These are phyloP conservation scores for Drosophila nigricruria DNA, from an alignment of 2,888 invertebrate genomes.

Conservation along the genomic window DNA sequence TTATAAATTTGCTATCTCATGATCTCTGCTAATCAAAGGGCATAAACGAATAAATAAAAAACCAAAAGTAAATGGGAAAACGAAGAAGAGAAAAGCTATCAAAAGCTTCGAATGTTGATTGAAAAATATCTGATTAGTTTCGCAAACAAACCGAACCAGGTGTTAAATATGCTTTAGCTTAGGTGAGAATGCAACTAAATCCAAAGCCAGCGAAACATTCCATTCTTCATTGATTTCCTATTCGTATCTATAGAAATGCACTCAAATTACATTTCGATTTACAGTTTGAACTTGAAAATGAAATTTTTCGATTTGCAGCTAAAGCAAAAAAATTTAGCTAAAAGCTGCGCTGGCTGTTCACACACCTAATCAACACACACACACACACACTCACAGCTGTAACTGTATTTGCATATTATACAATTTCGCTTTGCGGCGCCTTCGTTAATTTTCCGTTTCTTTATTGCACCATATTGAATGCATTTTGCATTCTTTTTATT, in stretches of 20 bases:
- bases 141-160: slow-evolving; percentile 30
- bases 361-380: slow-evolving; percentile 5
- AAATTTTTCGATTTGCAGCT: slow-evolving; percentile 2
- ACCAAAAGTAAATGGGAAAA: neutral
- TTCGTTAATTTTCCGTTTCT: slow-evolving; percentile 57
- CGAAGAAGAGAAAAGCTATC: slow-evolving; percentile 49
- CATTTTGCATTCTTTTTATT: slow-evolving; percentile 11
- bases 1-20: too few relatives aligned
- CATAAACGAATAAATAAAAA: slow-evolving; percentile 13
- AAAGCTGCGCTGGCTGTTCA: slow-evolving; percentile 8
- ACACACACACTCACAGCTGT: slow-evolving; percentile 22
- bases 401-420: slow-evolving; percentile 58
- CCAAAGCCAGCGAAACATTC: neutral
- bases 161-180: neutral
- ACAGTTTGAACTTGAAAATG: slow-evolving; percentile 24
- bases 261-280: slow-evolving; percentile 24
- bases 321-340: slow-evolving; percentile 10
- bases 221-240: neutral
- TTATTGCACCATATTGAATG: slow-evolving; percentile 26
- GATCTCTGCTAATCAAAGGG: neutral
- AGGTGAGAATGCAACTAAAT: neutral
- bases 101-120: slow-evolving; percentile 61
- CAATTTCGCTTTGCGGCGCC: slow-evolving; percentile 44
- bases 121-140: slow-evolving; percentile 61
- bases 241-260: slow-evolving; percentile 13